Conservation (phyloP, 1,140 invertebrate species). For the Drosophila albomicans region DNA sequence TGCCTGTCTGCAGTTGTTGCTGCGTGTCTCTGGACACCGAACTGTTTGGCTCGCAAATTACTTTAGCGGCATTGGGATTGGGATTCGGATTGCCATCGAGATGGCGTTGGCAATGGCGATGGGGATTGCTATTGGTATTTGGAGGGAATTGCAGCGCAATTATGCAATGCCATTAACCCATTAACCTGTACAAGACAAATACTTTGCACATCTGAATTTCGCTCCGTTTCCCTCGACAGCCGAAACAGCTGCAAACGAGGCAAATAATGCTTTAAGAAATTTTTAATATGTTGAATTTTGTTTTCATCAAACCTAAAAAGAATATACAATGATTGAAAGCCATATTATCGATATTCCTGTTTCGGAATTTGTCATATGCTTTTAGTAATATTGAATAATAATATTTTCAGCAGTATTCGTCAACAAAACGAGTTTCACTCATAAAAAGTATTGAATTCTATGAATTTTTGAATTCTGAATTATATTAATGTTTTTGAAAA, state of each 20-base stretch:
- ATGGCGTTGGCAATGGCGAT: background rate
- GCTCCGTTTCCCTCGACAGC: background rate
- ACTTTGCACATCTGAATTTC: slow-evolving; percentile 10
- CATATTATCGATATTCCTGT: too few relatives aligned
- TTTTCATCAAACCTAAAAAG: too few relatives aligned
- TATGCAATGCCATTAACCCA: slow-evolving; percentile 67
- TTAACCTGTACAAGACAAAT: slow-evolving; percentile 45
- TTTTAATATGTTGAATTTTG: background rate
- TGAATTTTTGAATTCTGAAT: too few relatives aligned
- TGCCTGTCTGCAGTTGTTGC: background rate
- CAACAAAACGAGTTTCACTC: too few relatives aligned
- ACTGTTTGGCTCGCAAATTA: slow-evolving; percentile 62
- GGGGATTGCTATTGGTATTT: slow-evolving; percentile 11
- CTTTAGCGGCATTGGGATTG: slow-evolving; percentile 53
- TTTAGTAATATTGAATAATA: too few relatives aligned
- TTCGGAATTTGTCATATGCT: too few relatives aligned
- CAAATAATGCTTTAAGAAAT: background rate
- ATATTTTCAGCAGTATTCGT: too few relatives aligned
- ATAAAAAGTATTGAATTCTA: too few relatives aligned
- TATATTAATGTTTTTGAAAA: too few relatives aligned
- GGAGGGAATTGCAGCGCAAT: slow-evolving; percentile 48
- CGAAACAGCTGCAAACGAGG: background rate
- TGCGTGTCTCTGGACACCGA: slow-evolving; percentile 25
- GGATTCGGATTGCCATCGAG: slow-evolving; percentile 5
- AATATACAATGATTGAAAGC: too few relatives aligned